Evolutionary conservation across 2,888 invertebrate species (phyloP).

Genomic region (Anticlea derivata): DNA sequence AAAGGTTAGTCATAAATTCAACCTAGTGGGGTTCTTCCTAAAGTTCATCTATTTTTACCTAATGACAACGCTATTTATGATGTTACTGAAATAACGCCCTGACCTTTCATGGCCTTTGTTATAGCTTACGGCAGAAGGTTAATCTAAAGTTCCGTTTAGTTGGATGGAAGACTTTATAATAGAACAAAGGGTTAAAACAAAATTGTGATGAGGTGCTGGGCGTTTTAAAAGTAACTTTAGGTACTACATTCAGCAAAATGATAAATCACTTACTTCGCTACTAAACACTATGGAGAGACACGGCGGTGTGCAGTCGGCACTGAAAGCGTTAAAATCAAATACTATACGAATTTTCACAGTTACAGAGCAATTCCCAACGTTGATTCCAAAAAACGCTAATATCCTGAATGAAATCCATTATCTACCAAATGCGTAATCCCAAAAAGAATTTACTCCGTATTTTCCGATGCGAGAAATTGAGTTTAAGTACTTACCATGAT

Average conservation of each 20-base stretch:
- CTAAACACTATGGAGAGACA: too few species aligned
- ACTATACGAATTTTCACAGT: neutral
- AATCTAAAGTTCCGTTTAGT: slow-evolving; percentile 2
- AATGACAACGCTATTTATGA: slow-evolving; percentile 56
- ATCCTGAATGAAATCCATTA: slow-evolving; percentile 31
- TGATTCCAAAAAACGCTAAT: slow-evolving; percentile 4
- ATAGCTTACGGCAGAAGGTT: slow-evolving; percentile 32
- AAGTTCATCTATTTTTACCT: slow-evolving; percentile 62
- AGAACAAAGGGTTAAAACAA: neutral
- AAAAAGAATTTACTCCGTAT: slow-evolving; percentile 39
- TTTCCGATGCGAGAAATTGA: slow-evolving; percentile 51
- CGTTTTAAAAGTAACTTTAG: too few species aligned
- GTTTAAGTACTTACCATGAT: slow-evolving; percentile 39
- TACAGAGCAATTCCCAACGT: neutral
- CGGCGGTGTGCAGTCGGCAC: too few species aligned
- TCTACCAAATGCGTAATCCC: slow-evolving; percentile 28
- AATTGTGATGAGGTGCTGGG: too few species aligned
- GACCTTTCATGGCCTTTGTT: slow-evolving; percentile 56
- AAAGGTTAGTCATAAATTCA: slow-evolving; percentile 1
- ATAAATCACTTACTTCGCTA: too few species aligned
- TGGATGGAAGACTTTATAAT: neutral
- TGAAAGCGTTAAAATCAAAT: too few species aligned
- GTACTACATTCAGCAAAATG: too few species aligned
- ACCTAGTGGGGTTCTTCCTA: slow-evolving; percentile 29
- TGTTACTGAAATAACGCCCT: slow-evolving; percentile 46